Percentiles rank a stretch among this genome's conserved stretches.
Conservation (phyloP, 2,888 invertebrate species). For the Nymphalis urticae region DNA sequence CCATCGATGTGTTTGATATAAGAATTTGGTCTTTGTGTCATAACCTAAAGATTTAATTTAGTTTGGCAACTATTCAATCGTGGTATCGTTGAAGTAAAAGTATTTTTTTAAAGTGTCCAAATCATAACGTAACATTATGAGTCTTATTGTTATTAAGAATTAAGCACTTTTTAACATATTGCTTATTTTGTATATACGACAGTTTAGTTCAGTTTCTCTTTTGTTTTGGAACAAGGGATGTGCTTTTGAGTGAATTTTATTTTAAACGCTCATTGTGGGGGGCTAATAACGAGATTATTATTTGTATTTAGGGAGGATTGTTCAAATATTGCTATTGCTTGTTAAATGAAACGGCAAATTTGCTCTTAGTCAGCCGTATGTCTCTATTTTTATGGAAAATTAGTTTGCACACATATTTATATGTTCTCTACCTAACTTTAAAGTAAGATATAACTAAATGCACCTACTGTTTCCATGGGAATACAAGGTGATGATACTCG, state of each 20-base stretch:
- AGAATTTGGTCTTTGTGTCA: constrained; percentile 35
- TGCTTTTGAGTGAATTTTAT: constrained; percentile 66
- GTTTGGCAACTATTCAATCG: constrained; percentile 16
- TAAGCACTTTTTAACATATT: constrained; percentile 40
- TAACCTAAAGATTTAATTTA: constrained; percentile 34
- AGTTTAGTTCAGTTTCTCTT: constrained; percentile 32
- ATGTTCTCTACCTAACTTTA: background rate
- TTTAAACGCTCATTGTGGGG: constrained; percentile 60
- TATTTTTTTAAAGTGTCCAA: constrained; percentile 44
- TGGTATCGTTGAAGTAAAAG: constrained; percentile 51
- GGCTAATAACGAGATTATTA: constrained; percentile 66
- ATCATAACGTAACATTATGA: constrained; percentile 6
- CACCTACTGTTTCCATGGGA: too few relatives aligned
- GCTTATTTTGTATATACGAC: constrained; percentile 30
- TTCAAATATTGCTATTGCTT: constrained; percentile 65
- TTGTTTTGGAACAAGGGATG: constrained; percentile 49
- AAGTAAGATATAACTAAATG: too few relatives aligned
- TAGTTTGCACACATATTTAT: background rate
- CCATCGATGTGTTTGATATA: constrained; percentile 21
- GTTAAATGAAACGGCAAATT: constrained; percentile 60
- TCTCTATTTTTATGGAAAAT: constrained; percentile 39
- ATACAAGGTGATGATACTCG: too few relatives aligned
- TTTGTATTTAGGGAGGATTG: constrained; percentile 57
- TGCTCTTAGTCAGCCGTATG: constrained; percentile 39
- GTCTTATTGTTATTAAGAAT: background rate